A percentile compares a stretch with the other conserved stretches of the same genome.
These are phyloP conservation scores for Siniperca knerii DNA, from an alignment of 2,113 vertebrate genomes.

Conservation along the genomic window DNA sequence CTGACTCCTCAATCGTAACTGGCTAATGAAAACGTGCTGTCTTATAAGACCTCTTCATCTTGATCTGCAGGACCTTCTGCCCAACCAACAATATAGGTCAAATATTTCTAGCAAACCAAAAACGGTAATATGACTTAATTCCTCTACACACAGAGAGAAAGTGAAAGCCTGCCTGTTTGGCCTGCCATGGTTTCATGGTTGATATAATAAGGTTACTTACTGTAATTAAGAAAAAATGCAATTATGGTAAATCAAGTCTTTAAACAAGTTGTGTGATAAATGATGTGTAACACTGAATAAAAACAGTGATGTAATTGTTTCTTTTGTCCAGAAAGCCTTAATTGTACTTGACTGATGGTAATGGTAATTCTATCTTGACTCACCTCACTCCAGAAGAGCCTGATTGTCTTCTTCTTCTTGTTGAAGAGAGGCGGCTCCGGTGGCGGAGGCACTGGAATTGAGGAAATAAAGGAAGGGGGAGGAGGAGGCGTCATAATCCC, in stretches of 20 bases:
- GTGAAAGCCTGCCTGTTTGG: not conserved
- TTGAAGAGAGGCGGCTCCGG: slow-evolving; percentile 89
- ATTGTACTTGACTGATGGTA: not conserved
- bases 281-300: not conserved
- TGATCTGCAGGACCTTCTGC: not conserved
- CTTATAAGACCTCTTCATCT: not conserved
- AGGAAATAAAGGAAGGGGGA: slow-evolving; percentile 70
- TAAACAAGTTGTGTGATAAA: not conserved
- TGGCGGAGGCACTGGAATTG: slow-evolving; percentile 78
- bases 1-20: slow-evolving; percentile 1
- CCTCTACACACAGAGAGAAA: not conserved
- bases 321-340: not conserved
- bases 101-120: not conserved
- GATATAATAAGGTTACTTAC: not conserved
- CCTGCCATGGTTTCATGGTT: not conserved
- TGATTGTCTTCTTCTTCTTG: slow-evolving; percentile 98
- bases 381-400: slow-evolving; percentile 98
- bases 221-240: not conserved
- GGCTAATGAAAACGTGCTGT: slow-evolving; percentile 20
- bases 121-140: not conserved
- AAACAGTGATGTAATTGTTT: not conserved
- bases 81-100: not conserved
- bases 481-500: slow-evolving; percentile 88
- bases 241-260: not conserved
- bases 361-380: slow-evolving; percentile 54